A percentile compares a stretch with the other conserved stretches of the same genome.
Evolutionary conservation across 2,113 vertebrate species (phyloP).

Genomic region (Heteronetta atricapilla): DNA sequence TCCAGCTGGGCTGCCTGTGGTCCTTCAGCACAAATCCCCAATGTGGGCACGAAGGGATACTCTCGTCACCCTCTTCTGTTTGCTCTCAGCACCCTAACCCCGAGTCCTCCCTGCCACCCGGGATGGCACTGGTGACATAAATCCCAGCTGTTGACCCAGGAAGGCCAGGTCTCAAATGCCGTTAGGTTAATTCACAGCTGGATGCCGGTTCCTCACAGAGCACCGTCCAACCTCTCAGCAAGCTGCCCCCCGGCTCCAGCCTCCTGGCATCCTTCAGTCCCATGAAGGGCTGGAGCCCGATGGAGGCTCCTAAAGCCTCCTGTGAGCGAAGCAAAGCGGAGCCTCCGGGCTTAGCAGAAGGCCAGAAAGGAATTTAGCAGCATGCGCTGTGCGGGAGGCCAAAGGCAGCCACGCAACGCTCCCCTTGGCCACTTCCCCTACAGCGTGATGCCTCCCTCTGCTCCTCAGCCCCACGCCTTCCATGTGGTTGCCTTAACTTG

Average conservation of each 20-base stretch:
- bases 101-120: not conserved
- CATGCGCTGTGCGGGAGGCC: not conserved
- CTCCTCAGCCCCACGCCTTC: not conserved
- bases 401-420: fast-evolving
- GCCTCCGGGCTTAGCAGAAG: not conserved
- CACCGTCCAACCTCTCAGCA: not conserved
- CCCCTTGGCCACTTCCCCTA: not conserved
- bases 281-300: not conserved
- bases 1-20: not conserved
- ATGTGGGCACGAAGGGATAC: not conserved
- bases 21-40: not conserved
- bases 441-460: not conserved
- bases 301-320: not conserved
- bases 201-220: not conserved
- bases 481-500: not conserved
- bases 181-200: not conserved
- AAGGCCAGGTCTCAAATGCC: not conserved
- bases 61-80: not conserved
- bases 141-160: not conserved
- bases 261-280: not conserved
- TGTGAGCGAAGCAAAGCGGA: not conserved
- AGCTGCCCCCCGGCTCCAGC: not conserved
- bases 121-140: not conserved
- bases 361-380: not conserved
- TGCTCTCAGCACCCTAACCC: not conserved